A percentile compares a stretch with the other conserved stretches of the same genome.
phyloP scores from a whole-genome alignment of 2,797 vertebrate genomes.

The Pseudochromis fuscus region DNA sequence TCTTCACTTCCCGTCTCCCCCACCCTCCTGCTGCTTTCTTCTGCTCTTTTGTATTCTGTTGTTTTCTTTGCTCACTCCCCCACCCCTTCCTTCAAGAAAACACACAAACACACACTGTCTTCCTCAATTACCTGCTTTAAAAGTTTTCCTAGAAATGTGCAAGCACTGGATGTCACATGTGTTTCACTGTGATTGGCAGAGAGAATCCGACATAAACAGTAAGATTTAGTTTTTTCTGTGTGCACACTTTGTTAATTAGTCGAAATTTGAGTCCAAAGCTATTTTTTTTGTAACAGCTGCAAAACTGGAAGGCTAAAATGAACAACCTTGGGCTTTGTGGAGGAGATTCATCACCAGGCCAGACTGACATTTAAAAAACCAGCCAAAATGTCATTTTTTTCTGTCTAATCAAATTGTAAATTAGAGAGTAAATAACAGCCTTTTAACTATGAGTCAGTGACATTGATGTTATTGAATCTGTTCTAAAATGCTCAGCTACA shows the following conservation, averaged over 20 bases:
- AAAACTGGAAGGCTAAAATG: too few species aligned
- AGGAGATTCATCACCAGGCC: too few species aligned
- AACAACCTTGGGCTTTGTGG: too few species aligned
- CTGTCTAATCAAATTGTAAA: too few species aligned
- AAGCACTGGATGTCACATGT: neutral
- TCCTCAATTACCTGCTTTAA: slow-evolving; percentile 16
- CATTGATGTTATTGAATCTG: too few species aligned
- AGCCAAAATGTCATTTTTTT: too few species aligned
- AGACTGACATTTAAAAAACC: too few species aligned
- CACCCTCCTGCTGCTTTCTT: slow-evolving; percentile 21
- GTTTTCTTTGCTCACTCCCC: slow-evolving; percentile 16
- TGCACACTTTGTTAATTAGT: slow-evolving; percentile 2
- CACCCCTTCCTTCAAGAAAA: slow-evolving; percentile 3
- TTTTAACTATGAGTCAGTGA: too few species aligned
- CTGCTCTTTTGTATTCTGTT: slow-evolving; percentile 51
- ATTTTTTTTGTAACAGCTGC: too few species aligned
- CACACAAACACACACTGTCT: slow-evolving; percentile 4
- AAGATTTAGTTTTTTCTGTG: slow-evolving; percentile 8
- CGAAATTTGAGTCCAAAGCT: slow-evolving; percentile 5
- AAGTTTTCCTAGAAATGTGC: neutral
- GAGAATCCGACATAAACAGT: neutral
- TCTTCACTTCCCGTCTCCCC: slow-evolving; percentile 51
- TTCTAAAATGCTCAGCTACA: too few species aligned
- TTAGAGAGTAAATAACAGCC: too few species aligned
- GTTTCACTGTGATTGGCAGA: neutral